Percentiles rank a stretch among this genome's conserved stretches.
phyloP scores from a whole-genome alignment of 2,888 invertebrate species.

The Aporophyla lueneburgensis region DNA sequence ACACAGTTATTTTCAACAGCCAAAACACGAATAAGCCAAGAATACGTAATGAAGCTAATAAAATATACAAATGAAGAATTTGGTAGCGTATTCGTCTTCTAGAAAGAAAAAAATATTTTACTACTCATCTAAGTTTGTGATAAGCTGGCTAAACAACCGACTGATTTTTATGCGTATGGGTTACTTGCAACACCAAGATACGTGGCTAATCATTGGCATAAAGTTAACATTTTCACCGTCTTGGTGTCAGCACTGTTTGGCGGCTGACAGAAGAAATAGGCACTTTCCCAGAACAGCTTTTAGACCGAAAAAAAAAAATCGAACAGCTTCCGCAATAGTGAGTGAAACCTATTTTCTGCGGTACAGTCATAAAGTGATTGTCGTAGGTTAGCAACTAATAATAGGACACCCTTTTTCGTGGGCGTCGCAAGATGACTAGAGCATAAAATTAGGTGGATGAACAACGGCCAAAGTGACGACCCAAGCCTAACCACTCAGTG shows the following conservation, averaged over 20 bases:
- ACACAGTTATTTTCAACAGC: conserved; percentile 64
- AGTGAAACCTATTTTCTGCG: conserved; percentile 16
- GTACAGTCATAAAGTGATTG: conserved; percentile 22
- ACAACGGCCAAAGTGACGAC: conserved; percentile 2
- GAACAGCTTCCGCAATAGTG: background rate
- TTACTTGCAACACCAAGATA: background rate
- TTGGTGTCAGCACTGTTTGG: conserved; percentile 5
- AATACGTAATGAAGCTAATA: conserved; percentile 57
- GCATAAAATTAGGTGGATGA: conserved; percentile 27
- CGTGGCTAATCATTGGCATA: background rate
- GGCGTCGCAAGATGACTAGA: conserved; percentile 41
- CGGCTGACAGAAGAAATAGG: background rate
- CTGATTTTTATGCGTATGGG: background rate
- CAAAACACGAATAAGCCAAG: conserved; percentile 58
- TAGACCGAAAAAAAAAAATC: background rate
- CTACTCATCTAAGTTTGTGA: background rate
- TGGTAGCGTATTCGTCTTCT: conserved; percentile 25
- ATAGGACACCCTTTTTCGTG: conserved; percentile 39
- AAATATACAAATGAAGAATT: conserved; percentile 53
- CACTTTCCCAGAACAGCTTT: background rate
- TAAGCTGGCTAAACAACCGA: background rate
- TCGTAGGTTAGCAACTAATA: conserved; percentile 27
- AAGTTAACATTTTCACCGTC: conserved; percentile 3
- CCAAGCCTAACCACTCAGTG: background rate
- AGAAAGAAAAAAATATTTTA: conserved; percentile 10